These are phyloP conservation scores for Leptinotarsa lineolata DNA, from an alignment of 1,140 invertebrate genomes.

Conservation along the genomic window DNA sequence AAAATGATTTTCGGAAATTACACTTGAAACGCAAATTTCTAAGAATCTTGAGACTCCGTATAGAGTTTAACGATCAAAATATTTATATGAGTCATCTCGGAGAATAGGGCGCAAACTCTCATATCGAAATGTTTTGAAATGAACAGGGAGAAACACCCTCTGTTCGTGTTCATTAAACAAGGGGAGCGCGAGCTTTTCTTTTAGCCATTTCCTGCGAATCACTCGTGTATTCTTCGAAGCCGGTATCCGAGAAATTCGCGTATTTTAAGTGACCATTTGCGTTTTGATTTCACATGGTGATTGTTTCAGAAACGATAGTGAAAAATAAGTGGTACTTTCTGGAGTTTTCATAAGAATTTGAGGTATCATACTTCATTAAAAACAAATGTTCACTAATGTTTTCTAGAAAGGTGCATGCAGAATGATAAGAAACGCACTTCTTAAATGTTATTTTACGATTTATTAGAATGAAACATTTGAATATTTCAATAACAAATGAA, in stretches of 20 bases:
- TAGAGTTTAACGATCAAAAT: too few relatives aligned
- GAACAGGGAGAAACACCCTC: conserved; percentile 41
- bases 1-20: too few relatives aligned
- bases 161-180: conserved; percentile 31
- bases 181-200: conserved; percentile 39
- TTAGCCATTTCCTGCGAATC: conserved; percentile 27
- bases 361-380: conserved; percentile 7
- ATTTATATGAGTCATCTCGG: not conserved
- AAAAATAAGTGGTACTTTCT: conserved; percentile 1
- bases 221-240: not conserved
- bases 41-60: too few relatives aligned
- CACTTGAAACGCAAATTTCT: too few relatives aligned
- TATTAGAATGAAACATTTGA: too few relatives aligned
- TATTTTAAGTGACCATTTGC: not conserved
- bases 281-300: conserved; percentile 7
- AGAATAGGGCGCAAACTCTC: conserved; percentile 22
- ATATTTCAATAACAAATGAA: too few relatives aligned
- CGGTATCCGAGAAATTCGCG: not conserved
- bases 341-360: not conserved
- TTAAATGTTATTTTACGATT: too few relatives aligned
- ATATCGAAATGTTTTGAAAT: conserved; percentile 34
- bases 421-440: too few relatives aligned
- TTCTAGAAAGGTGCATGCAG: not conserved
- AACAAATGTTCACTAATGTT: conserved; percentile 15
- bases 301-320: not conserved